Evolutionary conservation across 2,113 vertebrate genomes (phyloP).

Genomic region (Actenoides hombroni): DNA sequence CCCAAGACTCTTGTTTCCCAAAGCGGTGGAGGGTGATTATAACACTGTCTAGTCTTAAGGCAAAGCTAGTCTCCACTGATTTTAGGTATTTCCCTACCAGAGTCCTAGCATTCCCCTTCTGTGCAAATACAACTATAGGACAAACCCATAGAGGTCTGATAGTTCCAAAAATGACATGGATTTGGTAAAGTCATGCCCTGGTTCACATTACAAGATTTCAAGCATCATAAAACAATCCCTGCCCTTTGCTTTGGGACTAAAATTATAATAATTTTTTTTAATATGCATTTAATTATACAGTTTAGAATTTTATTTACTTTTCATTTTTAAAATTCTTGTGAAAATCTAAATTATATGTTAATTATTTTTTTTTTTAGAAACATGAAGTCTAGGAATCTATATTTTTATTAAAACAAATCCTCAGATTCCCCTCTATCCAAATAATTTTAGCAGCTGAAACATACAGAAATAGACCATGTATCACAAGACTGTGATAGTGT

Average conservation of each 20-base stretch:
- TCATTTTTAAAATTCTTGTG: background rate
- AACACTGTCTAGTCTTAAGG: conserved; percentile 30
- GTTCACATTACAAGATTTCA: background rate
- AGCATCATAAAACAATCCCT: background rate
- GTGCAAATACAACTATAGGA: background rate
- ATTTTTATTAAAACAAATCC: background rate
- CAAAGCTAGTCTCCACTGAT: background rate
- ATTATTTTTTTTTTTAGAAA: background rate
- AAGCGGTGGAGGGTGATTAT: conserved; percentile 20
- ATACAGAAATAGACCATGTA: background rate
- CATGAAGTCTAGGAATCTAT: background rate
- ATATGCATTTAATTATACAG: background rate
- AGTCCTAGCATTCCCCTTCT: background rate
- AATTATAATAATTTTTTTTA: background rate
- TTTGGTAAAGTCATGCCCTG: background rate
- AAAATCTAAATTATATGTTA: background rate
- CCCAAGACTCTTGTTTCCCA: conserved; percentile 38
- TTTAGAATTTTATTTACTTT: background rate
- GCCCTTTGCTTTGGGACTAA: background rate
- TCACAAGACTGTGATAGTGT: background rate
- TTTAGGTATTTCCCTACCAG: background rate
- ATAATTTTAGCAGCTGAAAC: background rate
- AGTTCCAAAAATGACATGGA: background rate
- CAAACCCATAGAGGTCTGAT: background rate
- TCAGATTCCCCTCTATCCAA: background rate